These are phyloP conservation scores for Eleginops maclovinus DNA, from an alignment of 2,113 vertebrate species.

Conservation along the genomic window DNA sequence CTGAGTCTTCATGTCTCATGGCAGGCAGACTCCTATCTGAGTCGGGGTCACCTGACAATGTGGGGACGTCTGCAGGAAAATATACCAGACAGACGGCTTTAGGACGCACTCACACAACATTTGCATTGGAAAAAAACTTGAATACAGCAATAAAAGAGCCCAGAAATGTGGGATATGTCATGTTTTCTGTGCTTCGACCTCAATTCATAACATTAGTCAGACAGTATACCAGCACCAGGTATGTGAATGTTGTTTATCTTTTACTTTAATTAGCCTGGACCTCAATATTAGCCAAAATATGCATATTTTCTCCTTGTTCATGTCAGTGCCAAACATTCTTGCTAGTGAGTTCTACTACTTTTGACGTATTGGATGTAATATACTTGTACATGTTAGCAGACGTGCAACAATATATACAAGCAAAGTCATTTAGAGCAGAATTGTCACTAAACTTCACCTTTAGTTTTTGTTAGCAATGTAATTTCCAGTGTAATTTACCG, in stretches of 20 bases:
- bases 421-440: neutral
- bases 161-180: neutral
- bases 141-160: neutral
- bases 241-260: neutral
- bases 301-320: no score
- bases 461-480: neutral
- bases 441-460: neutral
- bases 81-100: neutral
- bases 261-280: neutral
- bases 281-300: neutral
- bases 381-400: neutral
- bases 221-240: neutral
- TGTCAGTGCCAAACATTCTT: no score
- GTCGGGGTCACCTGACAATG: slow-evolving; percentile 57
- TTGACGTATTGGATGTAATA: neutral
- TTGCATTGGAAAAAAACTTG: neutral
- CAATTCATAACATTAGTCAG: neutral
- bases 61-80: slow-evolving; percentile 81
- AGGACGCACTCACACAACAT: neutral
- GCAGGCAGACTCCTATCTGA: slow-evolving; percentile 47
- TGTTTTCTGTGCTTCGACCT: neutral
- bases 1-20: slow-evolving; percentile 79
- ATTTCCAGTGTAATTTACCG: neutral
- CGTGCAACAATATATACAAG: neutral
- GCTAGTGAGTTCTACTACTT: neutral